These are phyloP conservation scores for Epistrophe grossulariae DNA, from an alignment of 2,888 invertebrate species.

Conservation along the genomic window DNA sequence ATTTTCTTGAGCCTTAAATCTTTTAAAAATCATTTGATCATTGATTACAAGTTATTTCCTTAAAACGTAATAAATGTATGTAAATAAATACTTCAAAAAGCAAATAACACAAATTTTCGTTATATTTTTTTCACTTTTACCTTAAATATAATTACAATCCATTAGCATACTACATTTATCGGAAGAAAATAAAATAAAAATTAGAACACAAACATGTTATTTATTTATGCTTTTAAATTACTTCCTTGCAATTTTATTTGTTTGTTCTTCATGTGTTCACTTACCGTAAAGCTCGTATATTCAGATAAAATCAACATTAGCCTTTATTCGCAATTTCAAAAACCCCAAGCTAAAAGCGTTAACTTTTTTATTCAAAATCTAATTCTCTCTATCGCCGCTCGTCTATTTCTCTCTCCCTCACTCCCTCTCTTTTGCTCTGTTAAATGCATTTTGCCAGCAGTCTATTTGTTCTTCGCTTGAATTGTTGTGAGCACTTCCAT, in stretches of 20 bases:
- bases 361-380: not conserved
- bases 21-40: too few relatives aligned
- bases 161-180: not conserved
- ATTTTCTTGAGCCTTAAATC: too few relatives aligned
- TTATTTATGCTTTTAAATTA: slow-evolving; percentile 2
- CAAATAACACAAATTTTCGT: too few relatives aligned
- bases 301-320: slow-evolving; percentile 14
- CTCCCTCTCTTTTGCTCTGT: not conserved
- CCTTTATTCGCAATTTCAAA: slow-evolving; percentile 4
- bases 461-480: slow-evolving; percentile 44
- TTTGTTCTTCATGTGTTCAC: slow-evolving; percentile 1
- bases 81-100: too few relatives aligned
- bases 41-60: too few relatives aligned
- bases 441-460: slow-evolving; percentile 46
- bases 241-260: slow-evolving; percentile 13
- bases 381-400: not conserved
- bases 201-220: slow-evolving; percentile 9
- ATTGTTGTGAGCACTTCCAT: slow-evolving; percentile 32
- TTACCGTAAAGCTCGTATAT: slow-evolving; percentile 1
- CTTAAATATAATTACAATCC: not conserved
- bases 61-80: too few relatives aligned
- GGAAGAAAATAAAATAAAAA: not conserved
- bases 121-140: too few relatives aligned
- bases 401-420: not conserved
- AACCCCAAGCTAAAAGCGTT: slow-evolving; percentile 17